Base-by-base conservation (phyloP, 2,797 vertebrate species). In the Acanthis flammea region DNA sequence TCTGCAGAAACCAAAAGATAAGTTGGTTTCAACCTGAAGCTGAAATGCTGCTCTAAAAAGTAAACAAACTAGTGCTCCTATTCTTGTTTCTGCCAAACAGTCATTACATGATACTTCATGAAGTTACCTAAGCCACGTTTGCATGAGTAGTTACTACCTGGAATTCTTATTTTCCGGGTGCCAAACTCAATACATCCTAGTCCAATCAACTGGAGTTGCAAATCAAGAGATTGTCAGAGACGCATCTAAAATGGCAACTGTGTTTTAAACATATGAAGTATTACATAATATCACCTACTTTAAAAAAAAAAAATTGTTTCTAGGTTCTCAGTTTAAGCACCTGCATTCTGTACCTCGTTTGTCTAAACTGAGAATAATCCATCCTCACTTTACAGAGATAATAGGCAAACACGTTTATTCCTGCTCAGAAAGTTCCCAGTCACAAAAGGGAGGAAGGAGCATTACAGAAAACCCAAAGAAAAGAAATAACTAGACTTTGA, bases 1-100 rank as follows among this genome's bases (percentile, higher is more conserved):
- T 96, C 96, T 96, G 95, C 91, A 96, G 94, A 96, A 96, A 96
- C 95, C 96, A 94, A 96, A 96, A 96, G 91, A 95, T 95, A 96
- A 94, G 51, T 77, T 96, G 96, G 96, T 95, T 96, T 96, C 96
- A 96, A 96, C 94, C 96, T 95, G 91, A 95, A 92, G 79, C 91
- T 96, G 95, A 90, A 96, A 94, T 83, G 85, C 96, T 96, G 86
- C 92, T 91, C 93, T 92, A 91, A 83, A 94, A 95, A 95, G 76
- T 86, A 91, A 92, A 94, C 91, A 96, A 76, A 90, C 84, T 86
- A 95, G 42, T 23, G 79, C 82, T 95, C 3, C 53, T 92, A 94
- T 70, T 92, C 88, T 92, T 55, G 76, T 41, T 94, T 87, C 79
- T 92, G 94, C 91, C 91, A 88, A 89, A 96, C 92, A 96, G 90